Conservation (phyloP, 2,797 vertebrate genomes). For the Spheniscus humboldti region DNA sequence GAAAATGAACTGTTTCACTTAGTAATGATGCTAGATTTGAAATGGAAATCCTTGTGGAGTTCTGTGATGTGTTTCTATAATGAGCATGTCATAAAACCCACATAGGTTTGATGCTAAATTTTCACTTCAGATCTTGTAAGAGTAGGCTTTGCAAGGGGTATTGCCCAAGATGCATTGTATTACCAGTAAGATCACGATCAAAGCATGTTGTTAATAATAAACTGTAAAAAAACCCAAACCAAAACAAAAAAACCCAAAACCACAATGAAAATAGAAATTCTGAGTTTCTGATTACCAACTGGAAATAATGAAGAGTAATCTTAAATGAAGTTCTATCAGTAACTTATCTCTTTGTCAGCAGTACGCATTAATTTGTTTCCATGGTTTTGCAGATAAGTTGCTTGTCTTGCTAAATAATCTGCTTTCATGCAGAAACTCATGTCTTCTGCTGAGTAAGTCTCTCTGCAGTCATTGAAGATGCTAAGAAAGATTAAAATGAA, state of each 20-base stretch:
- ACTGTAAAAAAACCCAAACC: not conserved
- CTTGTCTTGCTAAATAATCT: slow-evolving; percentile 41
- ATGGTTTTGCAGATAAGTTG: slow-evolving; percentile 19
- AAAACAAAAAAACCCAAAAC: not conserved
- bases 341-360: not conserved
- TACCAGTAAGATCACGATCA: not conserved
- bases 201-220: not conserved
- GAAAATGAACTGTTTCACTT: not conserved
- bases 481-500: slow-evolving; percentile 33
- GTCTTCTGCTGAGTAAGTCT: slow-evolving; percentile 38
- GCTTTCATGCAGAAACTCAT: not conserved
- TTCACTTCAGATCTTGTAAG: not conserved
- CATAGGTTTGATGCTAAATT: not conserved
- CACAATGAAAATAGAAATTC: not conserved
- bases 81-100: not conserved
- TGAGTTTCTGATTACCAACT: not conserved
- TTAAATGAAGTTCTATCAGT: not conserved
- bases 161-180: not conserved
- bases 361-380: not conserved
- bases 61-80: not conserved
- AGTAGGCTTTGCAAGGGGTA: not conserved
- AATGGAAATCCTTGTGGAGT: not conserved
- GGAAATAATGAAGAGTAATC: not conserved
- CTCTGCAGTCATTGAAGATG: slow-evolving; percentile 15
- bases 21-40: not conserved